phyloP scores from a whole-genome alignment of 2,797 vertebrate genomes.

The Euthynnus affinis region DNA sequence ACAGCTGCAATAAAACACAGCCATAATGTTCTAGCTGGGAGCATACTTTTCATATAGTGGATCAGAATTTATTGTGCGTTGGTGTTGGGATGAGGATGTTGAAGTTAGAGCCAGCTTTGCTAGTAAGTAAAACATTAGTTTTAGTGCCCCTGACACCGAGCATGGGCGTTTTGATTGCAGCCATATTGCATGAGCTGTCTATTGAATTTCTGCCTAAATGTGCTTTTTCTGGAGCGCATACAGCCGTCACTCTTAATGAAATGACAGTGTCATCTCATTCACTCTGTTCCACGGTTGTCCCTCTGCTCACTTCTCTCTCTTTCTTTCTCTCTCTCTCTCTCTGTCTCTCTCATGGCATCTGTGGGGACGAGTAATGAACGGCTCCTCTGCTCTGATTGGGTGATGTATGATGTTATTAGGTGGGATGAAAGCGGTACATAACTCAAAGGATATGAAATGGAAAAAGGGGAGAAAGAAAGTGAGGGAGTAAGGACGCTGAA shows the following conservation, averaged over 20 bases:
- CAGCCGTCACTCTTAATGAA: constrained; percentile 72
- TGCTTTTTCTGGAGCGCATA: constrained; percentile 46
- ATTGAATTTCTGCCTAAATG: constrained; percentile 70
- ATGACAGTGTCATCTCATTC: constrained; percentile 63
- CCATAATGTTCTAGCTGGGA: constrained; percentile 15
- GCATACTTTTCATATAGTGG: constrained; percentile 26
- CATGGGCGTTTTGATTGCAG: constrained; percentile 62
- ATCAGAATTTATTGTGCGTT: constrained; percentile 43
- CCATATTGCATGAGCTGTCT: constrained; percentile 62
- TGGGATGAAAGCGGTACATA: constrained; percentile 70
- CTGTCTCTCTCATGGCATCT: constrained; percentile 59
- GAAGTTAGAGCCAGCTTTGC: constrained; percentile 39
- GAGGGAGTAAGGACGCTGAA: constrained; percentile 47
- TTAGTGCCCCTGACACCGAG: constrained; percentile 44
- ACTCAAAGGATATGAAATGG: constrained; percentile 70
- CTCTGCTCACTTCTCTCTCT: constrained; percentile 42
- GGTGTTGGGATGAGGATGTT: constrained; percentile 27
- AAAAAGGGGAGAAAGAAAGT: constrained; percentile 39
- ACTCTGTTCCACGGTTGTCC: constrained; percentile 37
- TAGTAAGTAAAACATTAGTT: constrained; percentile 65
- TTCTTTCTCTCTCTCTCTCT: constrained; percentile 27
- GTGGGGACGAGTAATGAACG: constrained; percentile 67
- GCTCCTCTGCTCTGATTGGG: constrained; percentile 71
- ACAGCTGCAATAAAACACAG: constrained; percentile 34
- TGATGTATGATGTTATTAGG: constrained; percentile 77